Evolutionary conservation across 1,140 invertebrate species (phyloP), one percentile per base, ranked within the genome.

Genomic region (Drosophila truncata): DNA sequence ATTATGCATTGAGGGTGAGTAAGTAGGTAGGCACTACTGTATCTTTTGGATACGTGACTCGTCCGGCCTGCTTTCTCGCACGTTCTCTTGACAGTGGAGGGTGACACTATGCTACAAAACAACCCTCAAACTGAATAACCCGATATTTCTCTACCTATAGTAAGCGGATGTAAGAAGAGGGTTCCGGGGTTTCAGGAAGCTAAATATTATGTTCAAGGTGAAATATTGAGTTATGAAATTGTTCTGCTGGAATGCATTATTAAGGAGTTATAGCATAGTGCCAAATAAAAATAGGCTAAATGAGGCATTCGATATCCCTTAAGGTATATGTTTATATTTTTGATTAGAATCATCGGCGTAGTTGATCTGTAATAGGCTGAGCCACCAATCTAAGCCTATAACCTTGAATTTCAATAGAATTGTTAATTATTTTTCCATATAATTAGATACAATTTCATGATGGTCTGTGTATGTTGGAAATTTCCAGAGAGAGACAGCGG

Each of bases 41-140:
- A 47, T 39, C 35, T 9, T 14, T 14, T 4, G 49, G 60, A 6
- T 86, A 78, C 82, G 78, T 82, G 74, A 64, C 52, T 50, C 23
- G 57, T n/a, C 9, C 10, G 52, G 33, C 20, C 31, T 41, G 46
- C 42, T 47, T 64, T 52, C 39, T 63, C 39, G 57, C 35, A 50
- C 41, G 46, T 61, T 77, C 47, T 2, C 18, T 29, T n/a, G 42
- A 4, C 44, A 46, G 37, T n/a, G 42, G 57, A 29, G 14, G 35
- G 18, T 62, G 9, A 35, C 66, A 70, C 66, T 67, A 8, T 33
- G 29, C 66, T 44, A 54, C 66, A 70, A 67, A 70, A 37, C 62
- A 31, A 67, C 66, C 66, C 62, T 42, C 14, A 23, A n/a, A 4
- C 20, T n/a, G n/a, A 16, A 35, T 10, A 54, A 25, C 23, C 47